Conservation (phyloP, 2,888 invertebrate genomes). For the Lepetodrilus schrolli region DNA sequence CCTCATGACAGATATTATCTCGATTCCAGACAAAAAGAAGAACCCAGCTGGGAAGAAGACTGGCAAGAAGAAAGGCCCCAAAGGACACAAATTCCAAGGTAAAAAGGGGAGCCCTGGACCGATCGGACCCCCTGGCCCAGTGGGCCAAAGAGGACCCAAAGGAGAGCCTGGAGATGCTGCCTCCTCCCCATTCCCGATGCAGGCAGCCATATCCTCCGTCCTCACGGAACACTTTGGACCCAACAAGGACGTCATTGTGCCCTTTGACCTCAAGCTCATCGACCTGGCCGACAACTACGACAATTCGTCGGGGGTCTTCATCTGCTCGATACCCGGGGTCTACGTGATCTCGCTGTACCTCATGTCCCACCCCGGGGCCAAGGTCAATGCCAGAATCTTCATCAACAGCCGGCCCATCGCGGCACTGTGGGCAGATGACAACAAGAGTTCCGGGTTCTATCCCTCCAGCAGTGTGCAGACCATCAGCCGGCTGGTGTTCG, state of each 20-base stretch:
- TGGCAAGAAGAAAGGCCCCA: background rate
- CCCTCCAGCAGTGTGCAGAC: constrained; percentile 54
- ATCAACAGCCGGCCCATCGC: constrained; percentile 53
- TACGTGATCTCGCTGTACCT: constrained; percentile 51
- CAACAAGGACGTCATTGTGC: constrained; percentile 47
- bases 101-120: background rate
- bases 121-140: background rate
- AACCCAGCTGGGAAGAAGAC: background rate
- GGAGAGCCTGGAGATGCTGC: constrained; percentile 30
- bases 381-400: constrained; percentile 51
- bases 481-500: constrained; percentile 48
- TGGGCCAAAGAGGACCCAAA: constrained; percentile 33
- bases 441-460: constrained; percentile 51
- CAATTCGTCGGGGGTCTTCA: constrained; percentile 50
- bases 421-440: constrained; percentile 55
- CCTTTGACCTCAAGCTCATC: constrained; percentile 50
- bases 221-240: constrained; percentile 53
- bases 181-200: constrained; percentile 11
- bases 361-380: constrained; percentile 56
- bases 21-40: background rate
- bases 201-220: constrained; percentile 48
- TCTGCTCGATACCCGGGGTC: constrained; percentile 51
- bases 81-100: background rate
- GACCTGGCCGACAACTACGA: constrained; percentile 56
- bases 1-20: too few species aligned